These are phyloP conservation scores for Torymus auratus DNA, from an alignment of 2,888 invertebrate genomes.

Conservation along the genomic window DNA sequence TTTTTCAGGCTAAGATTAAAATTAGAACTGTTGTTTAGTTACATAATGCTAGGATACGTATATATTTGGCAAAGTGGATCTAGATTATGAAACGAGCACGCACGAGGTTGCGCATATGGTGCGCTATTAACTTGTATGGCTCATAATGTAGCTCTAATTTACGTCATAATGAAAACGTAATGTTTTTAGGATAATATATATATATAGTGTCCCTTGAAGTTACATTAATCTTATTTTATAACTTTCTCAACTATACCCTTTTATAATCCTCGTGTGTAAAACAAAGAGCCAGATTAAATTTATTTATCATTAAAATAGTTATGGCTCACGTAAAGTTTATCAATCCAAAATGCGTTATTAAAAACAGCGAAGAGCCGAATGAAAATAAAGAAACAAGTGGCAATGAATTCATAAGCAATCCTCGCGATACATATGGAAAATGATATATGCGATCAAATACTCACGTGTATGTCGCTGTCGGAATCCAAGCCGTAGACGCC, in stretches of 20 bases:
- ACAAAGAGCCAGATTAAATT: no score
- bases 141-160: not conserved
- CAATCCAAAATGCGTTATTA: no score
- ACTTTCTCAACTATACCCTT: no score
- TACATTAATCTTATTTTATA: no score
- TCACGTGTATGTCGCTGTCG: conserved; percentile 79
- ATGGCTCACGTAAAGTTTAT: no score
- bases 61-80: not conserved
- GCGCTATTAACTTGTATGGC: not conserved
- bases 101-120: not conserved
- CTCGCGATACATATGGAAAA: not conserved
- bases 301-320: no score
- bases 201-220: no score
- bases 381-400: not conserved
- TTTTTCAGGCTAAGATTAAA: no score
- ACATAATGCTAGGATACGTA: no score
- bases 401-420: no score
- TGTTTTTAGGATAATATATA: not conserved
- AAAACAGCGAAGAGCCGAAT: not conserved
- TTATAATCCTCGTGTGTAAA: no score
- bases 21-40: no score
- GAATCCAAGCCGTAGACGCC: conserved; percentile 78
- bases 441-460: conserved; percentile 61
- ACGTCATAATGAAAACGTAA: not conserved
- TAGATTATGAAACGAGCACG: not conserved